Evolutionary conservation across 2,888 invertebrate genomes (phyloP), one percentile per base, ranked within the genome.

Genomic region (Perizoma affinitatum): DNA sequence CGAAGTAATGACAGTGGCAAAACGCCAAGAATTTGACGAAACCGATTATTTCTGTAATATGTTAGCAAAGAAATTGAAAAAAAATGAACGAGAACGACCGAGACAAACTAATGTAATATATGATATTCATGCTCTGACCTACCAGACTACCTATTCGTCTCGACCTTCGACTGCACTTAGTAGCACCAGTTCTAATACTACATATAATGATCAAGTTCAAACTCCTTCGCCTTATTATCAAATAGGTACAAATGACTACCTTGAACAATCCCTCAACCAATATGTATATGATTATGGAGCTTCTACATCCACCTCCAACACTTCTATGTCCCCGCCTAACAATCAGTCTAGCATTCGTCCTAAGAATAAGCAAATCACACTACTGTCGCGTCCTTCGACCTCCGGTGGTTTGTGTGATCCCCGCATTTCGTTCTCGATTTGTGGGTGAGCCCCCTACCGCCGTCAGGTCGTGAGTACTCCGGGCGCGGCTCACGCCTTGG

Each of bases 161-260:
- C 46, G 46, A 46, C 46, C 46, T 46, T 46, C 46, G 46, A 46
- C 46, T 46, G 46, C 46, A 34, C 46, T 46, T 46, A 46, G 46
- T 46, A 46, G 46, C 46, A 46, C 46, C 46, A 46, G 46, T 46
- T 46, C 46, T 46, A 46, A 46, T 46, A 46, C 48, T 48, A 48
- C 36, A 48, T 48, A 38, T 38, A 48, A 48, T 48, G 48, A 10
- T 48, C 48, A 38, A 48, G 48, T 48, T 48, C 48, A 48, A 48
- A 48, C 48, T 48, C 48, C 48, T 48, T 48, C 48, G 48, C 48
- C 48, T 48, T 48, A 48, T 48, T 48, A 48, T 48, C 48, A 48
- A 48, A 48, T 38, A 9, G 48, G 11, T 48, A 48, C 48, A 48
- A 48, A 48, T 48, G 48, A 48, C 48, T 48, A 38, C 48, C 10